Conservation (phyloP, 2,113 vertebrate species). For the Micronycteris hirsuta region DNA sequence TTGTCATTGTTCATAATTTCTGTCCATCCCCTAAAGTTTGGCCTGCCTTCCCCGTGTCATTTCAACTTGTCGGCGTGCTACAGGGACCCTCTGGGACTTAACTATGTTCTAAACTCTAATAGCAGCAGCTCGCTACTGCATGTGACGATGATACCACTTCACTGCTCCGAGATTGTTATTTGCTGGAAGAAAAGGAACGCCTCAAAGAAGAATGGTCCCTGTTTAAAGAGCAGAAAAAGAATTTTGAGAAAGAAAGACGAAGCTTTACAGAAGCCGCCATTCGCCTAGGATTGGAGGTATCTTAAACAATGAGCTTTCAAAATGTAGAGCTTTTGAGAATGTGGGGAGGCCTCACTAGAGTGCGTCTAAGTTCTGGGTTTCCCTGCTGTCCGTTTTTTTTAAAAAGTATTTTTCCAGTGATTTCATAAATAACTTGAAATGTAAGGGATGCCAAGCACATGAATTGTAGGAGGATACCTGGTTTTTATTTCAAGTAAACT, state of each 20-base stretch:
- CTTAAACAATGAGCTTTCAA: background rate
- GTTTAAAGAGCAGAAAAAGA: constrained; percentile 94
- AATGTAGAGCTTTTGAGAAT: background rate
- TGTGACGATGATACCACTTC: constrained; percentile 93
- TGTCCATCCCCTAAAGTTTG: background rate
- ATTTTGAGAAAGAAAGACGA: constrained; percentile 94
- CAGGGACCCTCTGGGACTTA: background rate
- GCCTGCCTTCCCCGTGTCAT: background rate
- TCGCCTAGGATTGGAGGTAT: constrained; percentile 93
- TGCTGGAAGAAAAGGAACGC: constrained; percentile 94
- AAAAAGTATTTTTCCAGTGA: background rate
- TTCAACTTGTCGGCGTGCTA: background rate
- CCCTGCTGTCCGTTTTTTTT: background rate
- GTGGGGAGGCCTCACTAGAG: background rate
- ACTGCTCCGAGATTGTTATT: constrained; percentile 92
- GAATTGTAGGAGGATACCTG: background rate
- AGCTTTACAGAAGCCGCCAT: constrained; percentile 98
- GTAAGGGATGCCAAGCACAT: background rate
- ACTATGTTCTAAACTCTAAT: constrained; percentile 49
- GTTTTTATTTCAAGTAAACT: background rate
- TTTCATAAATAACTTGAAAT: background rate
- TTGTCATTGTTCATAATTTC: background rate
- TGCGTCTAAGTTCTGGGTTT: background rate
- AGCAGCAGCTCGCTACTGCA: constrained; percentile 91
- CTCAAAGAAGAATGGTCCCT: constrained; percentile 95